phyloP scores from a whole-genome alignment of 2,113 vertebrate genomes.

The Phalacrocorax aristotelis region DNA sequence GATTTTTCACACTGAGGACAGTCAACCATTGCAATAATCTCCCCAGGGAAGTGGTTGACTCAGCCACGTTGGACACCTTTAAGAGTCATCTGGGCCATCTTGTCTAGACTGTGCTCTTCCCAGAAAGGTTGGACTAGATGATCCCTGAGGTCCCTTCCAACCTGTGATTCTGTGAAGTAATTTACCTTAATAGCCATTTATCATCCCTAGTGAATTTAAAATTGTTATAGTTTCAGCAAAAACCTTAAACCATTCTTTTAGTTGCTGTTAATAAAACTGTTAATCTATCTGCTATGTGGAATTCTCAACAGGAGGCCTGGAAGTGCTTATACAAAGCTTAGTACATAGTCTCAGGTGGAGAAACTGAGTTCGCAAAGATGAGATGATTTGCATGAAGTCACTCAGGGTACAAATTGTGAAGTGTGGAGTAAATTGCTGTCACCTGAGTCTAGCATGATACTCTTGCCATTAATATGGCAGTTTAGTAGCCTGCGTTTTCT shows the following conservation, averaged over 20 bases:
- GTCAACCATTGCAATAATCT: too few species aligned
- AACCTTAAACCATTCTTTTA: neutral
- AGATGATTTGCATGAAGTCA: neutral
- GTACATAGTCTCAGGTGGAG: neutral
- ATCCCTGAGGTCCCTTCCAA: too few species aligned
- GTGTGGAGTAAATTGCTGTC: neutral
- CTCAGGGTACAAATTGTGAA: neutral
- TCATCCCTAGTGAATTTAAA: neutral
- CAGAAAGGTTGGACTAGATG: too few species aligned
- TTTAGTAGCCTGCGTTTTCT: neutral
- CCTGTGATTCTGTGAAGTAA: neutral
- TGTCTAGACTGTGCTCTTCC: too few species aligned
- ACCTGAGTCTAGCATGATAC: neutral
- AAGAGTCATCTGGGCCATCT: too few species aligned
- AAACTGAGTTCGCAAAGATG: neutral
- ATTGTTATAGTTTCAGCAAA: neutral
- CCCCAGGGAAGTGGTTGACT: too few species aligned
- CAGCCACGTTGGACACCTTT: too few species aligned
- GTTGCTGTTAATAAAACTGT: neutral
- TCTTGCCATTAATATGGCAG: neutral
- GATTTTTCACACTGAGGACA: too few species aligned
- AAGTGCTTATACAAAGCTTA: neutral
- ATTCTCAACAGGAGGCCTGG: neutral
- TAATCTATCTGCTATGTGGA: neutral
- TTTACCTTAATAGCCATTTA: neutral